Conservation (phyloP, 1,140 invertebrate genomes). For the Pseudomyrmex dendroicus region DNA sequence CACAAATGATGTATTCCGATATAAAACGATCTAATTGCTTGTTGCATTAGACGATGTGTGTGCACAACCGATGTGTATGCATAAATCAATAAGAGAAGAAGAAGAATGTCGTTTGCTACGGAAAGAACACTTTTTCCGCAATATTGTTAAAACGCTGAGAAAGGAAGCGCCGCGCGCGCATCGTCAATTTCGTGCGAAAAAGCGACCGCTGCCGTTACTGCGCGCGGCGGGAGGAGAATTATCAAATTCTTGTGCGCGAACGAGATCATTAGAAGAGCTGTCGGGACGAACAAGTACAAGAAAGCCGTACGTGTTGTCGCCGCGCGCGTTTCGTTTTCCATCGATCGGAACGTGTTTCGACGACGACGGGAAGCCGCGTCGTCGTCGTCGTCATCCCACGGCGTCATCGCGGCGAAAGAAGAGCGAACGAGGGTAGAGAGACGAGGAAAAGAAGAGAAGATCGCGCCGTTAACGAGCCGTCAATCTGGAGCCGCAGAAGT, state of each 20-base stretch:
- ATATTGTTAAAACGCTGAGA: slow-evolving; percentile 39
- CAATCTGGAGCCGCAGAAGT: slow-evolving; percentile 53
- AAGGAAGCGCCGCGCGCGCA: slow-evolving; percentile 1
- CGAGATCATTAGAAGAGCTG: slow-evolving; percentile 66
- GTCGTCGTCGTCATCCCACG: slow-evolving; percentile 8
- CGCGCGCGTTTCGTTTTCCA: slow-evolving; percentile 36
- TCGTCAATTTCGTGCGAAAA: slow-evolving; percentile 24
- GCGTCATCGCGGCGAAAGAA: slow-evolving; percentile 30
- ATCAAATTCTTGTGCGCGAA: slow-evolving; percentile 66
- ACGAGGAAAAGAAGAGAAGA: slow-evolving; percentile 3
- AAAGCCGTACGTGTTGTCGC: slow-evolving; percentile 66
- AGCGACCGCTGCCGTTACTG: background rate
- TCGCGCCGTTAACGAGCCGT: slow-evolving; percentile 61
- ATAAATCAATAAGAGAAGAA: no score
- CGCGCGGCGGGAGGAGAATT: slow-evolving; percentile 38
- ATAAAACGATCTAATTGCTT: slow-evolving; percentile 45
- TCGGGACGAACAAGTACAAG: slow-evolving; percentile 54
- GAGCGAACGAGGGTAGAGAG: slow-evolving; percentile 36
- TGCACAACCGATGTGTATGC: no score
- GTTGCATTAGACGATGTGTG: slow-evolving; percentile 1
- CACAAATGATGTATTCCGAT: slow-evolving; percentile 27
- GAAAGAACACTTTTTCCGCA: slow-evolving; percentile 17
- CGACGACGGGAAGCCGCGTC: slow-evolving; percentile 35
- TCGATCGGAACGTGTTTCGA: slow-evolving; percentile 66
- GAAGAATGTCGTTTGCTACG: no score